Evolutionary conservation across 1,140 invertebrate genomes (phyloP).

Genomic region (Rhizoglyphus robini): DNA sequence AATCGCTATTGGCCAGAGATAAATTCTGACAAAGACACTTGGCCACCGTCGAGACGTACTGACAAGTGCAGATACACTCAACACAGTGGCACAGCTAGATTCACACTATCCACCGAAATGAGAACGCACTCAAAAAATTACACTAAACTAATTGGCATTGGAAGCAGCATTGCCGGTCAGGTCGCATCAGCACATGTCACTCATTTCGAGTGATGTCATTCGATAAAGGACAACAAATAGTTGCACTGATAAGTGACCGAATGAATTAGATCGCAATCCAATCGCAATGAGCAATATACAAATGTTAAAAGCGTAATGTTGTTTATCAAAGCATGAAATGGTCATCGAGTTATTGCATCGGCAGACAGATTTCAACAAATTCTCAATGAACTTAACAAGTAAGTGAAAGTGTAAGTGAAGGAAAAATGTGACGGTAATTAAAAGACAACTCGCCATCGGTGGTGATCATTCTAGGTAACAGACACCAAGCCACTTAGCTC

Average conservation of each 20-base stretch:
- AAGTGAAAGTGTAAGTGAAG: too few species aligned
- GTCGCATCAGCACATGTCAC: too few species aligned
- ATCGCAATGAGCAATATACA: not conserved
- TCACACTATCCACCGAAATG: too few species aligned
- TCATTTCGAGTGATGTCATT: too few species aligned
- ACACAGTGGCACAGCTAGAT: too few species aligned
- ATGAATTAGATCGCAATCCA: too few species aligned
- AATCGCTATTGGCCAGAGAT: not conserved
- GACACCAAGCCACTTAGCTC: not conserved
- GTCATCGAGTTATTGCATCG: not conserved
- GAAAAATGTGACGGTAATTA: slow-evolving; percentile 7
- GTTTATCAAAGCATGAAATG: slow-evolving; percentile 5
- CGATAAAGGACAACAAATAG: too few species aligned
- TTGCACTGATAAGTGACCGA: too few species aligned
- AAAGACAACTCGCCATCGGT: not conserved
- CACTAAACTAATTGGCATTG: too few species aligned
- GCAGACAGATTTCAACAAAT: slow-evolving; percentile 8
- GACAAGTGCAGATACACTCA: too few species aligned
- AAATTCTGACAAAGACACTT: not conserved
- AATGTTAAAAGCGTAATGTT: slow-evolving; percentile 8
- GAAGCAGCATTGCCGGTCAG: too few species aligned
- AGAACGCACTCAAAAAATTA: too few species aligned
- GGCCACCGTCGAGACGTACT: not conserved
- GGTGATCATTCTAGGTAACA: not conserved
- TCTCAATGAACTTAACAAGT: slow-evolving; percentile 5